Base-by-base conservation (phyloP, 2,888 invertebrate species). In the Leucoptera coffeella region DNA sequence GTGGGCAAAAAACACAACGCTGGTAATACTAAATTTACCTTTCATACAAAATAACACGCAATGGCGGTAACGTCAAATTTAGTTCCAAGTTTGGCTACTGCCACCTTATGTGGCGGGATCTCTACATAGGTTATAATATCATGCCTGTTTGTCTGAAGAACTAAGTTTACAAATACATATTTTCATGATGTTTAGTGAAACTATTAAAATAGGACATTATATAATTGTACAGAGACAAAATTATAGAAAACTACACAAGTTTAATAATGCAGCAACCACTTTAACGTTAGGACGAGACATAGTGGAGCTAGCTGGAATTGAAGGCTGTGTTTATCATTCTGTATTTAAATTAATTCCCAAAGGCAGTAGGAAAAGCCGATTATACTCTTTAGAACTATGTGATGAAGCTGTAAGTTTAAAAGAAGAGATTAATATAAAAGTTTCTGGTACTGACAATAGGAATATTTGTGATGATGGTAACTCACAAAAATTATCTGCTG, bases 401-500 rank as follows among this genome's bases (percentile, higher is more conserved):
- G 74, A 77, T 28, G 56, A 54, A 38, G 43, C 56, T 4, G 38
- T 50, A 3, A 53, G 45, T 25, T 64, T 80, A 2, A 71, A 75
- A 32, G 75, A 78, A 32, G 77, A 78, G 40, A 60, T 85, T 20
- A 76, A 77, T 27, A 78, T 80, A 11, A 77, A 77, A 35, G 50
- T 71, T 30, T 83, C 83, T 35, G 89, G 89, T 4, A 60, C 50
- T 12, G 95, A 95, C 46, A 95, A 95, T 50, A 75, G 94, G 33
- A 78, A 86, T 40, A 85, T 95, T 28, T 59, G 74, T 12, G 91
- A 90, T 44, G 83, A 77, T 45, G 82, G 82, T 9, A 75, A 64
- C 15, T 91, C 93, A 0, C 95, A 96, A 59, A 79, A 80, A 33
- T 56, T 96, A 4, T 81, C 86, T 2, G 80, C 83, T 15, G 82